Evolutionary conservation across 2,113 vertebrate species (phyloP).

Genomic region (Carollia perspicillata): DNA sequence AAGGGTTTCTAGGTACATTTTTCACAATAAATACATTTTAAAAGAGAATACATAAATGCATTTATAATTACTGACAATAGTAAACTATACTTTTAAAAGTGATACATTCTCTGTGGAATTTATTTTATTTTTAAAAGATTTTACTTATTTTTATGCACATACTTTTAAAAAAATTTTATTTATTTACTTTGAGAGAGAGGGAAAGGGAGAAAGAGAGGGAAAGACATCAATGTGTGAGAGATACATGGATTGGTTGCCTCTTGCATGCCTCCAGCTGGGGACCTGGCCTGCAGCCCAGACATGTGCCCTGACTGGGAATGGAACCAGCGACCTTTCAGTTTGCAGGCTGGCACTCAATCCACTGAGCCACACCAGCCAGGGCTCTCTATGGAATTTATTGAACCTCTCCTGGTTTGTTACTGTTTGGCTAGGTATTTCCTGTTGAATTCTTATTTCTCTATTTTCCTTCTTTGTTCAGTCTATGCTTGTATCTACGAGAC

Average conservation of each 20-base stretch:
- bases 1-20: neutral
- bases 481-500: neutral
- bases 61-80: neutral
- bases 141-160: no score
- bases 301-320: no score
- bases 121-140: neutral
- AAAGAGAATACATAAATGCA: neutral
- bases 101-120: neutral
- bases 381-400: neutral
- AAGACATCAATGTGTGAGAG: no score
- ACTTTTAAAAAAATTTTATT: no score
- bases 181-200: no score
- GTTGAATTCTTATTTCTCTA: neutral
- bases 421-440: neutral
- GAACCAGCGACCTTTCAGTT: no score
- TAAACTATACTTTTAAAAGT: neutral
- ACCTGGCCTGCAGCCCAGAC: no score
- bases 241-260: no score
- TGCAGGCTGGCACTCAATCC: no score
- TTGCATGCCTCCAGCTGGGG: no score
- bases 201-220: no score
- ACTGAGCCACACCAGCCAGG: no score
- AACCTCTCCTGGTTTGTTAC: neutral
- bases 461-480: slow-evolving; percentile 18
- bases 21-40: neutral